Evolutionary conservation across 2,113 vertebrate species (phyloP), one percentile per base, ranked within the genome.

Genomic region (Maccullochella peelii): DNA sequence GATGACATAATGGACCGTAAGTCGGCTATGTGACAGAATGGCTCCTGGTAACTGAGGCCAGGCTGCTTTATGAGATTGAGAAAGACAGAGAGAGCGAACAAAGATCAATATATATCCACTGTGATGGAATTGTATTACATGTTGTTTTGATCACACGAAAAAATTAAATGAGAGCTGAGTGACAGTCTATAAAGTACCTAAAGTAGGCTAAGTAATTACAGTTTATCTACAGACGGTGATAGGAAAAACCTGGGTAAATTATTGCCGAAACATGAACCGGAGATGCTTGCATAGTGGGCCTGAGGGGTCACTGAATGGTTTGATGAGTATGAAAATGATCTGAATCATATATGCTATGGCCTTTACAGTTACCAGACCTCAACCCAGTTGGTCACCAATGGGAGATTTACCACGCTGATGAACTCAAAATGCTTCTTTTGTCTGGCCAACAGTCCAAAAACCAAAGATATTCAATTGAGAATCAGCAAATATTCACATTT

Each of bases 1-100:
- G 84, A 57, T 69, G 75, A 67, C 82, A 87, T 77, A 85, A 90
- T 74, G 81, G 83, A 61, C 52, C 36, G 59, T 59, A 61, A 71
- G 69, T 79, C 72, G 66, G 59, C 61, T 21, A 61, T 11, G 70
- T 88, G 84, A 84, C 65, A 54, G 77, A 77, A 57, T 30, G 63
- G 62, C 54, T 83, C 33, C 76, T 30, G 67, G 80, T 87, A 70
- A 50, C 63, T 2, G 65, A 79, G 80, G 89, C 59, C 61, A n/a
- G 3, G 27, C 65, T 54, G 68, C 82, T 79, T 76, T 69, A 62
- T 65, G 77, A 80, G 83, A 69, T n/a, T 4, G 59, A 76, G 42
- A 33, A 50, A 54, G 73, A 70, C 62, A 50, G 54, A 25, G 62
- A 40, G 57, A 40, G 57, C 54, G 73, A 52, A 58, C 27, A 44